Base-by-base conservation (phyloP, 1,140 invertebrate species). In the Caerostris darwini region DNA sequence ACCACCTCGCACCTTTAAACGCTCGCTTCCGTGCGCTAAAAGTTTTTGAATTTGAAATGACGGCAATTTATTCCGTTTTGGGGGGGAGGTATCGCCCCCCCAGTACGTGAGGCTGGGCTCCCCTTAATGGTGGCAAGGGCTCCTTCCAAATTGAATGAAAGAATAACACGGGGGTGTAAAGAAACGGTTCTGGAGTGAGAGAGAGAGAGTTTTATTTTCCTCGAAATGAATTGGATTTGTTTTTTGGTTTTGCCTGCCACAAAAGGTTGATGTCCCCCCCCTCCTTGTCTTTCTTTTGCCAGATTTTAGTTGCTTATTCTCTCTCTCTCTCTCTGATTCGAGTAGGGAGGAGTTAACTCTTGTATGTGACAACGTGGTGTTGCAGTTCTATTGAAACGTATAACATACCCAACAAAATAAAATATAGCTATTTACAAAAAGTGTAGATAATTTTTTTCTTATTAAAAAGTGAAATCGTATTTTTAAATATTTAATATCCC, bases 11-110 rank as follows among this genome's bases (percentile, higher is more conserved):
- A 85, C 93, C 93, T 94, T 69, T 90, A 94, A 94, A 69, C 93
- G 87, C 12, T 61, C 88, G 87, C 88, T 94, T 90, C 81, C 93
- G 93, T 94, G 93, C 93, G 61, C 87, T 90, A 90, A 94, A 94
- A 94, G 93, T 94, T 94, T 94, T 90, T 94, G 93, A 94, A 94
- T 94, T 94, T 85, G 93, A 94, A 94, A 94, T 94, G 93, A 94
- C 93, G 93, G 88, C 93, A 90, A 94, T 94, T 94, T 90, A 94
- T 94, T 85, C 93, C 87, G 34, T 67, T 34, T 5, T 34, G 59
- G 57, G 82, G 57, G 82, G 81, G 58, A 71, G 34, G 81, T 34
- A 71, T 19, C n/a, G 12, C 61, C 19, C 12, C 53, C 77, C 90
- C 59, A 8, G 19, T 82, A 34, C 56, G 67, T 57, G 57, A 17